These are phyloP conservation scores for Lophotis ruficrista DNA, from an alignment of 2,113 vertebrate genomes.

Conservation along the genomic window DNA sequence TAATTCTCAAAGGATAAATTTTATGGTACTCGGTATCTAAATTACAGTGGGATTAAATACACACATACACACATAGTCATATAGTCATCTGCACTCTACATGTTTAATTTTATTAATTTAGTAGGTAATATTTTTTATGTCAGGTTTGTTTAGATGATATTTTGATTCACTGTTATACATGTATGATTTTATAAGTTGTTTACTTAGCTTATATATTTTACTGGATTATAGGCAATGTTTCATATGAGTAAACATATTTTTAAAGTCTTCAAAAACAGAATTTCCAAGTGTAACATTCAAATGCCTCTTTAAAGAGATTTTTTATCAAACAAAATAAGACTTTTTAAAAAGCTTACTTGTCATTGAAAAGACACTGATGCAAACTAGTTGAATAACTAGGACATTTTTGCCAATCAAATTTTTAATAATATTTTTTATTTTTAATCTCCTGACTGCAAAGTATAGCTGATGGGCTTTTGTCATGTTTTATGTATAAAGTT, in stretches of 20 bases:
- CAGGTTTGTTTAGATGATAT: background rate
- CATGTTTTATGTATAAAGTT: slow-evolving; percentile 64
- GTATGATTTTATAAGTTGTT: background rate
- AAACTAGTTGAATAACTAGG: slow-evolving; percentile 41
- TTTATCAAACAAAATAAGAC: slow-evolving; percentile 9
- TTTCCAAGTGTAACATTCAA: background rate
- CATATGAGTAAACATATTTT: background rate
- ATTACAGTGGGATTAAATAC: background rate
- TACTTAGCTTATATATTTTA: background rate
- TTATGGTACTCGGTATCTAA: background rate
- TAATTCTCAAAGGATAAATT: background rate
- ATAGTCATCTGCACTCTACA: background rate
- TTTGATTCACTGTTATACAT: background rate
- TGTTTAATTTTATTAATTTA: background rate
- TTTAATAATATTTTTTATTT: slow-evolving; percentile 40
- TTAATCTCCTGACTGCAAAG: slow-evolving; percentile 49
- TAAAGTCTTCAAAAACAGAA: background rate
- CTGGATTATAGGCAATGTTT: background rate
- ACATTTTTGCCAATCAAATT: slow-evolving; percentile 40
- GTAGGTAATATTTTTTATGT: background rate
- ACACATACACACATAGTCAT: background rate
- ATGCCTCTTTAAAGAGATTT: background rate
- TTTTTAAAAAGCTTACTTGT: slow-evolving; percentile 12
- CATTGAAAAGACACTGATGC: background rate
- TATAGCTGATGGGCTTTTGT: slow-evolving; percentile 42